These are phyloP conservation scores for Calephelis perditalis DNA, from an alignment of 2,888 invertebrate species.

Conservation along the genomic window DNA sequence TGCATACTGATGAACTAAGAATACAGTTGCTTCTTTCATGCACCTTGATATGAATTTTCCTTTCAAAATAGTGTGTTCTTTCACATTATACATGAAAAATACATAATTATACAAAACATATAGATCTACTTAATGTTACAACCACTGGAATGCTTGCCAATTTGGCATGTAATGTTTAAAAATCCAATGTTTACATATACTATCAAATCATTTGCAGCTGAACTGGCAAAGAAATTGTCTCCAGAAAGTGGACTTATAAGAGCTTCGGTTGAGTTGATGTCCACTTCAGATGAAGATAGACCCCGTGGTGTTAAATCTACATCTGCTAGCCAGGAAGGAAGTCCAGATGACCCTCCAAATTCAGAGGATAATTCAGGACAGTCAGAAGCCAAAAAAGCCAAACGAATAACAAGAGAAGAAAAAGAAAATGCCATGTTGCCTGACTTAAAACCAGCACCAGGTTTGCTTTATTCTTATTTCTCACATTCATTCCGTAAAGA, in stretches of 20 bases:
- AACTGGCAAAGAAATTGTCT: slow-evolving; percentile 79
- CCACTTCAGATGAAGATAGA: slow-evolving; percentile 83
- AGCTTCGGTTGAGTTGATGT: slow-evolving; percentile 88
- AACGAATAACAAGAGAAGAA: slow-evolving; percentile 72
- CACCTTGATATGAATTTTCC: no score
- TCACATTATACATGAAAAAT: no score
- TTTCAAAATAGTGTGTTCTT: no score
- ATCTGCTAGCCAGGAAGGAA: slow-evolving; percentile 36
- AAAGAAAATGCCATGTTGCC: slow-evolving; percentile 88
- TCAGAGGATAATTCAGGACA: slow-evolving; percentile 51
- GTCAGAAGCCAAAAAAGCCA: slow-evolving; percentile 58
- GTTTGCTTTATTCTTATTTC: slow-evolving; percentile 35
- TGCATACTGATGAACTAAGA: no score
- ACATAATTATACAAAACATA: no score
- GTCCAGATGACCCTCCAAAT: slow-evolving; percentile 25
- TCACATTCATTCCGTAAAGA: not conserved
- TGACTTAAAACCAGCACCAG: slow-evolving; percentile 85
- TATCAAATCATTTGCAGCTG: slow-evolving; percentile 49
- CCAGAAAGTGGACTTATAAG: slow-evolving; percentile 87
- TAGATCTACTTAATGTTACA: no score
- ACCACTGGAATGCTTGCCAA: no score
- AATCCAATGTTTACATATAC: not conserved
- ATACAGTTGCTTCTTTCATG: no score
- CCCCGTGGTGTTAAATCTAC: slow-evolving; percentile 75
- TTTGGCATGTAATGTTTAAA: no score